These are phyloP conservation scores for Hemibagrus guttatus DNA, from an alignment of 2,797 vertebrate genomes.

Conservation along the genomic window DNA sequence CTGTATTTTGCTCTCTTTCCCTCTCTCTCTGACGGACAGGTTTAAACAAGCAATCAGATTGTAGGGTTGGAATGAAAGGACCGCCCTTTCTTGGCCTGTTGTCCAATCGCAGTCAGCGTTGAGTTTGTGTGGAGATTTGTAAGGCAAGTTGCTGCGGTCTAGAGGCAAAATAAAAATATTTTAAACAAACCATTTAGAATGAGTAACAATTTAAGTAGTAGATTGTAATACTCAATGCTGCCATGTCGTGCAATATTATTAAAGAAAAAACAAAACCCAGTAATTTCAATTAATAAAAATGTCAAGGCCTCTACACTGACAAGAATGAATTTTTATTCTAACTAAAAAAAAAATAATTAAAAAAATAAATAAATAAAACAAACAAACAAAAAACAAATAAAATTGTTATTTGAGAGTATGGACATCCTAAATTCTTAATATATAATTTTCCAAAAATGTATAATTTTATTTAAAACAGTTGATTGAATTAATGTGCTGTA, in stretches of 20 bases:
- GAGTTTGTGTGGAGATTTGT: neutral
- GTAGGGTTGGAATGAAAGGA: neutral
- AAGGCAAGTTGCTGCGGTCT: neutral
- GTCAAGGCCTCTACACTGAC: neutral
- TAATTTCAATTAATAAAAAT: neutral
- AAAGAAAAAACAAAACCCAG: neutral
- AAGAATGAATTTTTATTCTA: neutral
- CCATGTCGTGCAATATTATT: neutral
- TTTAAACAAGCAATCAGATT: conserved; percentile 49
- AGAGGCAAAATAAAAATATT: neutral
- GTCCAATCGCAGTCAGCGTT: conserved; percentile 33
- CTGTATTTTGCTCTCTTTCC: neutral
- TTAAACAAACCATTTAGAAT: neutral
- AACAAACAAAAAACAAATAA: too few species aligned
- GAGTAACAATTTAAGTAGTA: neutral
- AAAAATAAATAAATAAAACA: too few species aligned
- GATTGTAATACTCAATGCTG: neutral
- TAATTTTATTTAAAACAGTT: neutral
- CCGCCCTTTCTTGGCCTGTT: conserved; percentile 1
- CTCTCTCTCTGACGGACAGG: conserved; percentile 51
- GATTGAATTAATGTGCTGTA: neutral
- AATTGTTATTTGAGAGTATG: neutral
- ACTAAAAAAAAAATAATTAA: too few species aligned
- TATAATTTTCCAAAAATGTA: too few species aligned
- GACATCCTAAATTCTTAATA: neutral